These are phyloP conservation scores for Charaxes varanes DNA, from an alignment of 1,140 invertebrate genomes.

Conservation along the genomic window DNA sequence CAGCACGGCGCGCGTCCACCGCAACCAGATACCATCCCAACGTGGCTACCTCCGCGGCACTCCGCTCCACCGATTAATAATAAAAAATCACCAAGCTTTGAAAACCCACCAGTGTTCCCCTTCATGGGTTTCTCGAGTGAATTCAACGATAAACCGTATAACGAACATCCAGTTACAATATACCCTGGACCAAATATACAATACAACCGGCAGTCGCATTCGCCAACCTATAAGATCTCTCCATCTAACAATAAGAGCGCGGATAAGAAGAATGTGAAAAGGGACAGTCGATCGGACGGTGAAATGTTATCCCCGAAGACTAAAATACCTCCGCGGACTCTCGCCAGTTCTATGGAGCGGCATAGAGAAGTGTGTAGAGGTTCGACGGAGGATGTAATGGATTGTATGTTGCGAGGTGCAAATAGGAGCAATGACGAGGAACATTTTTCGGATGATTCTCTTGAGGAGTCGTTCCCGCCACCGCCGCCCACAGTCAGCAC, in stretches of 20 bases:
- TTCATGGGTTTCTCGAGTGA: slow-evolving; percentile 69
- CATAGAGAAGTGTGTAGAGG: slow-evolving; percentile 84
- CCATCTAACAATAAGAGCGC: slow-evolving; percentile 50
- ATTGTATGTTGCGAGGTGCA: slow-evolving; percentile 60
- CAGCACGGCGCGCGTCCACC: slow-evolving; percentile 74
- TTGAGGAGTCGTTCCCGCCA: slow-evolving; percentile 82
- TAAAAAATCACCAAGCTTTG: slow-evolving; percentile 62
- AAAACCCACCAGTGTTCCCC: slow-evolving; percentile 60
- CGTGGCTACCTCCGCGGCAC: slow-evolving; percentile 64
- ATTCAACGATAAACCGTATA: slow-evolving; percentile 73
- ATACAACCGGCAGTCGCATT: slow-evolving; percentile 58
- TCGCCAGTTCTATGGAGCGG: slow-evolving; percentile 81
- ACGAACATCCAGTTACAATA: slow-evolving; percentile 78
- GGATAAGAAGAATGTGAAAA: slow-evolving; percentile 50
- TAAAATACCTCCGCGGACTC: slow-evolving; percentile 80
- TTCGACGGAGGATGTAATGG: slow-evolving; percentile 59
- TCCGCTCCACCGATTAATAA: slow-evolving; percentile 29
- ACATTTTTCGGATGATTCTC: slow-evolving; percentile 87
- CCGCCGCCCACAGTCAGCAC: slow-evolving; percentile 72
- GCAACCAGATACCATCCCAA: slow-evolving; percentile 41
- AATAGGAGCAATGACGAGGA: slow-evolving; percentile 77
- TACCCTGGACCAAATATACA: slow-evolving; percentile 74
- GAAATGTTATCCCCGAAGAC: slow-evolving; percentile 70
- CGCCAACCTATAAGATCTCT: slow-evolving; percentile 64
- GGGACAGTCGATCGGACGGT: slow-evolving; percentile 59